Base-by-base conservation (phyloP, 2,797 vertebrate species). In the Dicrostonyx torquatus region DNA sequence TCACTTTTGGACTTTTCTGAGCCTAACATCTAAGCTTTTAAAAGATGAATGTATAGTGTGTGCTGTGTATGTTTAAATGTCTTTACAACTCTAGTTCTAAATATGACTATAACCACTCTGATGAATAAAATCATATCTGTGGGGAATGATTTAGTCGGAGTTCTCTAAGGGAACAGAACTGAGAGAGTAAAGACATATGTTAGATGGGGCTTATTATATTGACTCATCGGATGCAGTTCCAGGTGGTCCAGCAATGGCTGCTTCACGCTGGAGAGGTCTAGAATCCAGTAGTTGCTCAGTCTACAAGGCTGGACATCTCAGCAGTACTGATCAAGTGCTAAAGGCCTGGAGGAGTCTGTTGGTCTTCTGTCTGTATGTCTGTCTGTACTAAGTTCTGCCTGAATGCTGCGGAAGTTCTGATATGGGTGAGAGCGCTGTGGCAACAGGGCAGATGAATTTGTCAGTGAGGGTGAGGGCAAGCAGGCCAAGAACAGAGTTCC, bases 71-170 rank as follows among this genome's bases (percentile, higher is more conserved):
- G 45, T 40, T 62, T 79, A 18, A 64, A 58, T n/a, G 58, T 77
- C 84, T 76, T 93, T 20, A 18, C 80, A 40, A 34, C 43, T 82
- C 77, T 66, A 94, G 18, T 34, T 87, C 45, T 88, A 50, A 94
- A 87, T 66, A 2, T 84, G 53, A 43, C 58, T 58, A 24, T 40
- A 58, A 79, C 86, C 31, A 26, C 55, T 60, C 31, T 37, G 53
- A 87, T 26, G 29, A 84, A 80, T 79, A n/a, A 84, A 92, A 50
- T 75, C 31, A 53, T 37, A 24, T 58, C 78, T 90, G 13, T 73
- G 87, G 87, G 40, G n/a, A 94, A 26, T 34, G 60, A 18, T 17
- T 62, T 82, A 11, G 53, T 26, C 77, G 58, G 53, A 9, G 29
- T 64, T 83, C 58, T 29, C 4, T 82, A 82, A 87, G 77, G 15